phyloP scores from a whole-genome alignment of 2,888 invertebrate species.

The Lasius platythorax region DNA sequence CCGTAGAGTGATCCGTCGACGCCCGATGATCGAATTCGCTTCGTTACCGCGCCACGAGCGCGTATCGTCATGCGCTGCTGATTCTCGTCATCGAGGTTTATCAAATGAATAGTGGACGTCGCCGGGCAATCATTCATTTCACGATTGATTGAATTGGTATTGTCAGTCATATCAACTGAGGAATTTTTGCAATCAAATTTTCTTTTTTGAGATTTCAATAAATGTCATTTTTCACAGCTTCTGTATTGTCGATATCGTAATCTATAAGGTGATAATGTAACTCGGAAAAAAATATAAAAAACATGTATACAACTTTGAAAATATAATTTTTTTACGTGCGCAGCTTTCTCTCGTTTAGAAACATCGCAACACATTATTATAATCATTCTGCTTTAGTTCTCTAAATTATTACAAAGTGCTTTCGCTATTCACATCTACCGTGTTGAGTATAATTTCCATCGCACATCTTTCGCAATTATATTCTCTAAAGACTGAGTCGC shows the following conservation, averaged over 20 bases:
- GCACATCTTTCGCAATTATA: neutral
- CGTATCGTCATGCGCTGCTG: slow-evolving; percentile 41
- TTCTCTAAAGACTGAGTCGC: neutral
- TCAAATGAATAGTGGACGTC: neutral
- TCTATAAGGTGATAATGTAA: neutral
- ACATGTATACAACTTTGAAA: neutral
- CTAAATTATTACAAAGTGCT: slow-evolving; percentile 1
- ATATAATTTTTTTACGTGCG: neutral
- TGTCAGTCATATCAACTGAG: neutral
- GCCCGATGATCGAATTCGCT: slow-evolving; percentile 49
- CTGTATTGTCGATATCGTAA: neutral
- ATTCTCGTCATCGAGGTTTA: slow-evolving; percentile 4
- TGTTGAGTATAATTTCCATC: neutral
- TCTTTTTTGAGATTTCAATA: neutral
- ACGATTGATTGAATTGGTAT: slow-evolving; percentile 19
- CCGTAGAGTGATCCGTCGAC: slow-evolving; percentile 39
- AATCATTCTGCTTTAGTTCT: neutral
- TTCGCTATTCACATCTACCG: neutral
- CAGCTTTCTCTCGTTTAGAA: neutral
- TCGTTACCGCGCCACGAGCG: slow-evolving; percentile 45
- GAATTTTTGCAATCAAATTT: neutral
- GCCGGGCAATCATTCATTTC: neutral
- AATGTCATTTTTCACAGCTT: neutral
- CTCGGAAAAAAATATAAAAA: neutral
- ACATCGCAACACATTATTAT: neutral